phyloP scores from a whole-genome alignment of 1,140 invertebrate genomes.

The Venturia canescens region DNA sequence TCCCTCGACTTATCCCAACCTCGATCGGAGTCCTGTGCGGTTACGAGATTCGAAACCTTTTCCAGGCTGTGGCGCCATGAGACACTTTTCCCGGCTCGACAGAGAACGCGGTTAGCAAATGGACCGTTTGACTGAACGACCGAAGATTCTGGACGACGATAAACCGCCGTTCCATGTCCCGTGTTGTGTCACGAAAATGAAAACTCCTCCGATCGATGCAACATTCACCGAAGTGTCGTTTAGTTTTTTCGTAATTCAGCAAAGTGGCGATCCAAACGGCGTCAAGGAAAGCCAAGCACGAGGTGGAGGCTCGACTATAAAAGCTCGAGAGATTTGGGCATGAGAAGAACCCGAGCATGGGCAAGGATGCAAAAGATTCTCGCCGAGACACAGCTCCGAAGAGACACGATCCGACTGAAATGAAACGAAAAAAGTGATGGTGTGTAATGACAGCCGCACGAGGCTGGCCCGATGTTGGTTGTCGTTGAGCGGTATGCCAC shows the following conservation, averaged over 20 bases:
- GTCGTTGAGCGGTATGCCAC: conserved; percentile 48
- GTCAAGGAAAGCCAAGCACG: too few species aligned
- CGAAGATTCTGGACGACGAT: not conserved
- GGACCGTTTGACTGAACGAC: conserved; percentile 44
- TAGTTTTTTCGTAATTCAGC: too few species aligned
- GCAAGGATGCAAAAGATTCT: not conserved
- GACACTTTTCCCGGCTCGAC: not conserved
- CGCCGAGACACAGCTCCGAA: conserved; percentile 41
- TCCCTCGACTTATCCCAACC: conserved; percentile 47
- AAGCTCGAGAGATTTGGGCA: too few species aligned
- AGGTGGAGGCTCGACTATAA: too few species aligned
- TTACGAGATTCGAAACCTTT: conserved; percentile 1
- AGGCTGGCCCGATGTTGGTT: conserved; percentile 50
- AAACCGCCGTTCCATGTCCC: not conserved
- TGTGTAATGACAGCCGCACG: conserved; percentile 61
- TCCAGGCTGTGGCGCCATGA: conserved; percentile 37
- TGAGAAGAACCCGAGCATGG: too few species aligned
- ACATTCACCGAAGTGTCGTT: too few species aligned
- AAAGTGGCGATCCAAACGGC: too few species aligned
- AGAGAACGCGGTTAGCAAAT: conserved; percentile 58
- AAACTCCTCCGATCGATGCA: not conserved
- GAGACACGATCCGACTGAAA: conserved; percentile 62
- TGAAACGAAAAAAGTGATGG: conserved; percentile 61
- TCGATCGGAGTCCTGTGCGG: not conserved
- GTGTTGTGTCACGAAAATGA: not conserved